Conservation (phyloP, 2,113 vertebrate species). For the Coracopsis vasa region DNA sequence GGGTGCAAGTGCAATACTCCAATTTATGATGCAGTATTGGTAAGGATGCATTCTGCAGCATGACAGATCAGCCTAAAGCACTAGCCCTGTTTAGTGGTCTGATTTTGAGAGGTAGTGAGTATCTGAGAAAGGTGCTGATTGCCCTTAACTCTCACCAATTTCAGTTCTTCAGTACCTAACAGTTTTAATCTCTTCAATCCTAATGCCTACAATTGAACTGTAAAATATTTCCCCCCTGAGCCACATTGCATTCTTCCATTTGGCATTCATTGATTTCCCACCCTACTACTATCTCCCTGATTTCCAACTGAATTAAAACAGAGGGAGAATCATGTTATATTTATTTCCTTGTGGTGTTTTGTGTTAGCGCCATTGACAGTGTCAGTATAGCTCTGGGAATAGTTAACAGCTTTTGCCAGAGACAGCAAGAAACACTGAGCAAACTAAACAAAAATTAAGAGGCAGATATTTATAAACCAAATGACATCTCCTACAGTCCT, state of each 20-base stretch:
- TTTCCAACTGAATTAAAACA: constrained; percentile 14
- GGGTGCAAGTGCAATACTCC: background rate
- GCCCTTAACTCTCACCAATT: background rate
- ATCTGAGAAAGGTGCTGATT: background rate
- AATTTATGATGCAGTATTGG: background rate
- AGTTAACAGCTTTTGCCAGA: background rate
- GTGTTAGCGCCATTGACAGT: background rate
- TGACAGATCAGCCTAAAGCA: background rate
- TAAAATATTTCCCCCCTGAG: background rate
- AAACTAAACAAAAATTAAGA: background rate
- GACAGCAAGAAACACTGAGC: background rate
- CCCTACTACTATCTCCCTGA: background rate
- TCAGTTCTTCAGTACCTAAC: background rate
- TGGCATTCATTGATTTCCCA: constrained; percentile 24
- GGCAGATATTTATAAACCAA: background rate
- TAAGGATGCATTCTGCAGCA: background rate
- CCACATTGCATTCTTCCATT: background rate
- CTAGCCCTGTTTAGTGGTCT: background rate
- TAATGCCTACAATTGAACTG: constrained; percentile 10
- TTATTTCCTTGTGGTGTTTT: constrained; percentile 8
- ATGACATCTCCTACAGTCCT: background rate
- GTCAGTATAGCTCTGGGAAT: background rate
- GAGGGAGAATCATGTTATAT: background rate
- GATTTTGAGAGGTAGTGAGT: background rate
- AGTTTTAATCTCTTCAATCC: constrained; percentile 10